Evolutionary conservation across 2,888 invertebrate genomes (phyloP).

Genomic region (Pollenia griseotomentosa): DNA sequence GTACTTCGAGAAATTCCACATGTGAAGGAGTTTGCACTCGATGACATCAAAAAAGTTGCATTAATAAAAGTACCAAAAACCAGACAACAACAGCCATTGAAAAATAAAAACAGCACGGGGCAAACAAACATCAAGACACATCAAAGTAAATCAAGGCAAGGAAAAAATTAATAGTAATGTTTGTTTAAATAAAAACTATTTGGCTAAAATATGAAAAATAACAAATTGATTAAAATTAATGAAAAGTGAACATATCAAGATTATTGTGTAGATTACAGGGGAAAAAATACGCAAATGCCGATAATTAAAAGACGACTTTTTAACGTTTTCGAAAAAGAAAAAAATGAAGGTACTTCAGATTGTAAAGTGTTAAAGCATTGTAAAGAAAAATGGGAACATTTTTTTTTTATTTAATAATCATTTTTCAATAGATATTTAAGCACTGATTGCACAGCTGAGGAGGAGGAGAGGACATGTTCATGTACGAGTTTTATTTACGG

Average conservation of each 20-base stretch:
- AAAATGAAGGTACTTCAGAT: conserved; percentile 15
- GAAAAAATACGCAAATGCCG: not conserved
- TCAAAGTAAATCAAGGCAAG: conserved; percentile 11
- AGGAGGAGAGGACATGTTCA: not conserved
- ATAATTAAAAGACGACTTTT: not conserved
- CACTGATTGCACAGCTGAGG: not conserved
- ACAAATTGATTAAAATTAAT: not conserved
- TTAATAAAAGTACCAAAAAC: not conserved
- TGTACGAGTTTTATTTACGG: too few species aligned
- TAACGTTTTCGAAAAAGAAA: not conserved
- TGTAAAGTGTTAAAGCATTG: not conserved
- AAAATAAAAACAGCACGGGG: not conserved
- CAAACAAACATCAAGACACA: not conserved
- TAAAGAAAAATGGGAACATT: not conserved
- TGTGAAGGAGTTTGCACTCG: too few species aligned
- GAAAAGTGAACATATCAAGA: not conserved
- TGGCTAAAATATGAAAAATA: not conserved
- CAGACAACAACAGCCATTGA: not conserved
- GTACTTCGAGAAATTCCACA: too few species aligned
- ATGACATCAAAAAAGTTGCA: too few species aligned
- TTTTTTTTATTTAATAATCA: not conserved
- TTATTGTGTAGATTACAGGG: conserved; percentile 7
- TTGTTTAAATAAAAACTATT: conserved; percentile 1
- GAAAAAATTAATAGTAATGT: not conserved
- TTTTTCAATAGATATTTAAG: conserved; percentile 22